A percentile compares a stretch with the other conserved stretches of the same genome.
Evolutionary conservation across 2,113 vertebrate species (phyloP).

Genomic region (Xiphophorus maculatus): DNA sequence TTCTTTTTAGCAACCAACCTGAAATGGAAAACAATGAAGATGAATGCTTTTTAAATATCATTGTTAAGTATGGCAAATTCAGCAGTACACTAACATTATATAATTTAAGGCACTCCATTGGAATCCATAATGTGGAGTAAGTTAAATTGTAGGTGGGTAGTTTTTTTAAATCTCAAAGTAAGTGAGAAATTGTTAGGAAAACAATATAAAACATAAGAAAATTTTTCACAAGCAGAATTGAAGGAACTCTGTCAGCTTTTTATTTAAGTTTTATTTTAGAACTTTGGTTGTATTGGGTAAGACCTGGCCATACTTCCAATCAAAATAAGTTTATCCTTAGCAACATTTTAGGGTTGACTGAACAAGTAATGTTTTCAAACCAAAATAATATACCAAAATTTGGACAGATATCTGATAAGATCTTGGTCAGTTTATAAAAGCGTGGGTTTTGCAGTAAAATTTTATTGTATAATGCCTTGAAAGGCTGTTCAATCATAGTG

Average conservation of each 20-base stretch:
- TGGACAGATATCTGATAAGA: background rate
- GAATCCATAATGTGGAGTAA: constrained; percentile 36
- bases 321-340: background rate
- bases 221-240: constrained; percentile 23
- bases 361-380: background rate
- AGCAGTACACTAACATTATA: constrained; percentile 26
- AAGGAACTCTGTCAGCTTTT: background rate
- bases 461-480: too few relatives aligned
- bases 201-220: constrained; percentile 24
- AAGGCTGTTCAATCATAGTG: too few relatives aligned
- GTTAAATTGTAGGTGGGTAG: constrained; percentile 6
- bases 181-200: constrained; percentile 9
- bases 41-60: constrained; percentile 31
- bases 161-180: background rate
- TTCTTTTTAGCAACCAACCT: constrained; percentile 11
- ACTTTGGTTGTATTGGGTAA: background rate
- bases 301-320: constrained; percentile 1
- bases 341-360: background rate
- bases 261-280: background rate
- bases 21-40: constrained; percentile 32
- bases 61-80: constrained; percentile 51
- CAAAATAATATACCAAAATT: too few relatives aligned
- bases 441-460: background rate
- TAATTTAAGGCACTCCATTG: constrained; percentile 65
- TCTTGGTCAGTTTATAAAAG: background rate